Evolutionary conservation across 92 coral and sea anemone species (phyloP).

Genomic region (Blastomussa wellsi): DNA sequence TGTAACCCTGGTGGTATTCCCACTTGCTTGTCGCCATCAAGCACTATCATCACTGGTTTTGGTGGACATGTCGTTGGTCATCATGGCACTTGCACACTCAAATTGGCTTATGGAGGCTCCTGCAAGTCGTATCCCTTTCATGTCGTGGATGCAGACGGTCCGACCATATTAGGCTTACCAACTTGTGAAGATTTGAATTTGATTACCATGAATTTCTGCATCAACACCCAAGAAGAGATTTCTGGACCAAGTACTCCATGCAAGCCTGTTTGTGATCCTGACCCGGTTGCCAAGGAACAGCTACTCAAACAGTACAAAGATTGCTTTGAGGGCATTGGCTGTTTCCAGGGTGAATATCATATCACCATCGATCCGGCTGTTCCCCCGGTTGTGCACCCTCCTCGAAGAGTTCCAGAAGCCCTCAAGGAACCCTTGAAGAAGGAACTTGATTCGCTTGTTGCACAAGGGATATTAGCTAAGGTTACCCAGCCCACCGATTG

Average conservation of each 20-base stretch:
- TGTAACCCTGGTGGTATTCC: constrained; percentile 59
- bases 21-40: constrained; percentile 53
- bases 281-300: constrained; percentile 56
- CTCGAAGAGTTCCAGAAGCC: constrained; percentile 68
- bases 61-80: constrained; percentile 58
- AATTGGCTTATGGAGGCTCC: constrained; percentile 46
- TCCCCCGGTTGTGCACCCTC: constrained; percentile 64
- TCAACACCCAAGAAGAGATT: constrained; percentile 24
- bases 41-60: constrained; percentile 62
- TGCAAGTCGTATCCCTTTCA: constrained; percentile 57
- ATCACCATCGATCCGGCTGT: constrained; percentile 65
- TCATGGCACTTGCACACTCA: constrained; percentile 62
- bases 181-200: constrained; percentile 63
- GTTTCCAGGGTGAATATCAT: constrained; percentile 63
- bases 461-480: constrained; percentile 65
- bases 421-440: constrained; percentile 68
- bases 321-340: constrained; percentile 61
- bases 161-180: constrained; percentile 63
- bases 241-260: neutral
- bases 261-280: constrained; percentile 21
- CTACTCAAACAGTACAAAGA: constrained; percentile 49
- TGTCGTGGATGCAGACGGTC: constrained; percentile 62
- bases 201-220: constrained; percentile 60
- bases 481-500: constrained; percentile 66
- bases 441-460: constrained; percentile 62